Conservation (phyloP, 2,888 invertebrate genomes). For the Nephrotoma appendiculata region DNA sequence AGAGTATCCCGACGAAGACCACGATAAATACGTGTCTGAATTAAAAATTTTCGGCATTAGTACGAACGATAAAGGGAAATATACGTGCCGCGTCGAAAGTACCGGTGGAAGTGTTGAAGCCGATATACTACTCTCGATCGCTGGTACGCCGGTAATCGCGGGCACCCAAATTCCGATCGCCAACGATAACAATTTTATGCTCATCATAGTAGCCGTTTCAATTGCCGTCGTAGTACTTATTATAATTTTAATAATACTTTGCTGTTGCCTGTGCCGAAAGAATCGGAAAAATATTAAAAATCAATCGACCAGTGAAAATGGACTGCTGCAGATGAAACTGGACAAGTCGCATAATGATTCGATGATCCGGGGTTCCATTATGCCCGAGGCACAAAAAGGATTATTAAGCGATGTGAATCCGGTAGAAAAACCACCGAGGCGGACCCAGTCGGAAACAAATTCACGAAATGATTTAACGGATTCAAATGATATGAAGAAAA, state of each 20-base stretch:
- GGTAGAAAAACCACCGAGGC: slow-evolving; percentile 66
- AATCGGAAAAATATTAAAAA: slow-evolving; percentile 40
- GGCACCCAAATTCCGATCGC: neutral
- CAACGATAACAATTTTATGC: neutral
- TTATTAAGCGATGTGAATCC: slow-evolving; percentile 73
- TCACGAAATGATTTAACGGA: slow-evolving; percentile 56
- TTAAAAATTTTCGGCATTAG: slow-evolving; percentile 49
- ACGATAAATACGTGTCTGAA: slow-evolving; percentile 33
- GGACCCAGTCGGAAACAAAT: slow-evolving; percentile 58
- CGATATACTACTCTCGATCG: slow-evolving; percentile 46
- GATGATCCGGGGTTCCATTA: slow-evolving; percentile 55
- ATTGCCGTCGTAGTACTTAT: slow-evolving; percentile 23
- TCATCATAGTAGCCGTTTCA: neutral
- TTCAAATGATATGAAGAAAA: slow-evolving; percentile 68
- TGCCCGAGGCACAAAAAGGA: slow-evolving; percentile 73
- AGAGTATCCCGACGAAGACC: slow-evolving; percentile 22
- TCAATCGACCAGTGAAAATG: slow-evolving; percentile 29
- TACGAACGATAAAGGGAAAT: slow-evolving; percentile 54
- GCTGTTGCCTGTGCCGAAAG: slow-evolving; percentile 37
- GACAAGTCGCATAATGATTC: slow-evolving; percentile 50
- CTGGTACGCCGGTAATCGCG: neutral
- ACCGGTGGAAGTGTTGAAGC: slow-evolving; percentile 65
- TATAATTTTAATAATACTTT: slow-evolving; percentile 36
- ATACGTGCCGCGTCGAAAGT: slow-evolving; percentile 68
- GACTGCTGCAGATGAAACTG: slow-evolving; percentile 27